Evolutionary conservation across 2,797 vertebrate genomes (phyloP), one percentile per base, ranked within the genome.

Genomic region (Alfaro cultratus): DNA sequence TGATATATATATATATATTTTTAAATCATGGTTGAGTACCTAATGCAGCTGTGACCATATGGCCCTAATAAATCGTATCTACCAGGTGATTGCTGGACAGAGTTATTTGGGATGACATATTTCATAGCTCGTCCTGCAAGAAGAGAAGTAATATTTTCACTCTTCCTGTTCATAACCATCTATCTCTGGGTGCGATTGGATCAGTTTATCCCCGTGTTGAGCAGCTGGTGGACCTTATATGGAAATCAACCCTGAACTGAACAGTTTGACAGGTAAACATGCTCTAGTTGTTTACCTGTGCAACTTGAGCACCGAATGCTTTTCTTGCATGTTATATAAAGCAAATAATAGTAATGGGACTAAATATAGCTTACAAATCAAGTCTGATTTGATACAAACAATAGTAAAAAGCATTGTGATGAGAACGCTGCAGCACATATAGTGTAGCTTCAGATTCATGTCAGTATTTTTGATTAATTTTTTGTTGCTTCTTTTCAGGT

Each of bases 401-500:
- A 36, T 6, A 4, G 7, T 53, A 31, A 51, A 34, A 74, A 74
- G 49, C 34, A 53, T 6, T 39, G 12, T 26, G 7, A 41, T 23
- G 11, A 68, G 39, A 68, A 41, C 7, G 6, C 12, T 70, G 11
- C 12, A 70, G 68, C 68, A 46, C 68, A 71, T 26, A 43, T n/a
- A 70, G 23, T 55, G 49, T 2, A 41, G 12, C 12, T 55, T 5
- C 34, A 41, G 68, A 29, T 71, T 41, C 23, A 55, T 57, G 34
- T 41, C 74, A 57, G 13, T 41, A 2, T 43, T 57, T 60, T 41
- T 53, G 11, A 74, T 11, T 2, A 73, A 21, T 11, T 73, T 49
- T 74, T 39, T 55, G 49, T 55, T 74, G 73, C 21, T 39, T 53
- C 36, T 74, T 55, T 74, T 74, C 11, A 53, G 49, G 34, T 31